Evolutionary conservation across 1,140 invertebrate species (phyloP), one percentile per base, ranked within the genome.

Genomic region (Riptortus pedestris): DNA sequence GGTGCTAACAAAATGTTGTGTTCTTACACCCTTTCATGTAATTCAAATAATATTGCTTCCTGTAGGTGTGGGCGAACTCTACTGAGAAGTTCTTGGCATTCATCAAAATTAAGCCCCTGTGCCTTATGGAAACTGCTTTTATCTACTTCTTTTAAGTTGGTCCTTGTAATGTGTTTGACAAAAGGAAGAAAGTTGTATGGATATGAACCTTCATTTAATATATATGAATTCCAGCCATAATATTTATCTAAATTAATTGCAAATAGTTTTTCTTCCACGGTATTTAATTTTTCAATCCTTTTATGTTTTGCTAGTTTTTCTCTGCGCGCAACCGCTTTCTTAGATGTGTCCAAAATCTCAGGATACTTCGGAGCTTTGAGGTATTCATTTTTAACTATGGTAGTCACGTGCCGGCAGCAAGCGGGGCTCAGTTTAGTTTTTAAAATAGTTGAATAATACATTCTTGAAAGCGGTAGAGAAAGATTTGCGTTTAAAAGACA

Each of bases 191-290:
- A 76, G 75, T 88, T 83, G 69, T 88, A 90, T 2, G 80, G 81
- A 52, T 84, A 70, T 22, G 67, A 52, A 55, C 78, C 72, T 70
- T 89, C 85, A 1, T 77, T 71, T 4, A 91, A 71, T 65, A 81
- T 74, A 24, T 83, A 71, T 28, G 78, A 79, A 67, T 79, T 80
- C 77, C 81, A 91, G 7, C 89, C 88, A 73, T 89, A 91, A 72
- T 85, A 90, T 57, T 80, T 79, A 5, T 85, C 84, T 80, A 91
- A 85, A 72, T 90, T 90, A 2, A 90, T 63, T 70, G 85, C 86
- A 51, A 88, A 82, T 61, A 88, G 77, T 73, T 93, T 93, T 75
- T 91, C 87, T 74, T 92, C 90, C 0, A 90, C 79, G 0, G 86
- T 88, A 52, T 82, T 76, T 38, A 87, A 67, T 7, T 75, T 71